Base-by-base conservation (phyloP, 2,888 invertebrate species). In the Muschampia plurimacula region DNA sequence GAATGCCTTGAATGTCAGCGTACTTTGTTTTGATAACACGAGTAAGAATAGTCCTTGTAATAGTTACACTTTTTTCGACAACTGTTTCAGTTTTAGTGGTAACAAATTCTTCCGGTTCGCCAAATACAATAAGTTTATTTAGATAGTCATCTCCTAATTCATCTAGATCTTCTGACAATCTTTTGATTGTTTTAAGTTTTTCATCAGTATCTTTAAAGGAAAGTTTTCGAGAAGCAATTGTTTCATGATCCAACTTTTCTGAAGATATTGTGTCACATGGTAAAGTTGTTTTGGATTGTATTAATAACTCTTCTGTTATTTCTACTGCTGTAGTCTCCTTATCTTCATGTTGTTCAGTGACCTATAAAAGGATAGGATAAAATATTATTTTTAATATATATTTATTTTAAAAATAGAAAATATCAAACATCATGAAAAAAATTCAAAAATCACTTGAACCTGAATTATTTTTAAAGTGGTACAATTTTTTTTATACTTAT, bases 151-250 rank as follows among this genome's bases (percentile, higher is more conserved):
- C 71, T n/a, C 46, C 36, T 39, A 66, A 9, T 7, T 71, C 71
- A 60, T 71, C 71, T 12, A 60, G 60, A 60, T 71, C 71, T 49
- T 71, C 71, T 8, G 71, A 71, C 10, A 71, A 60, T 46, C 71
- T 46, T 66, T 71, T 71, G 8, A 71, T 71, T 0, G 66, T 71
- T 39, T 60, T 65, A 5, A 71, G 22, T 49, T 71, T 71, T 59
- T 66, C 13, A 39, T 71, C 71, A 28, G 71, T 66, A 36, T 71
- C 71, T 28, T 66, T 71, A 22, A 66, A 64, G 7, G 59, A 57
- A 8, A 70, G 41, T 13, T 60, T 60, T 32, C 36, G 13, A 36
- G 60, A 36, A n/a, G 60, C 32, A 60, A 57, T 57, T n/a, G 13
- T 2, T 4, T 59, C 59, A 22, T 39, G 2, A n/a, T 28, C 49